Conservation (phyloP, 2,888 invertebrate species). For the Diarsia brunnea region DNA sequence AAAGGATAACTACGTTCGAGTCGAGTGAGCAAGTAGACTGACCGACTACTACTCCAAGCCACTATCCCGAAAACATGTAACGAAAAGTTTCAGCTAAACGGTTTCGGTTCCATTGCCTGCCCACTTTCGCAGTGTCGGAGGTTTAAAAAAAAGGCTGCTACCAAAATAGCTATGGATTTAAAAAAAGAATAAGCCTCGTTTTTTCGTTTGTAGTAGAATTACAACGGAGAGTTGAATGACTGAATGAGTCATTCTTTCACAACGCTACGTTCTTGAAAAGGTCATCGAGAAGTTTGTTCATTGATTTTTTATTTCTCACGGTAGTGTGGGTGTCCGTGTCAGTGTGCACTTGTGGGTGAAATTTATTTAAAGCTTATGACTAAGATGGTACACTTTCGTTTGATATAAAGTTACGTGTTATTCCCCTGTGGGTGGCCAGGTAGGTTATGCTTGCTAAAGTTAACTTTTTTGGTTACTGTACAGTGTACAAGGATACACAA, state of each 20-base stretch:
- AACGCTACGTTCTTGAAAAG: slow-evolving; percentile 84
- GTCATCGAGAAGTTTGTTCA: slow-evolving; percentile 77
- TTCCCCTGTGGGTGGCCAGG: neutral
- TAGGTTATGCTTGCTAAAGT: neutral
- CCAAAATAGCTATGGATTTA: slow-evolving; percentile 69
- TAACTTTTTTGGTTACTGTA: neutral
- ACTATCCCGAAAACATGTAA: slow-evolving; percentile 22
- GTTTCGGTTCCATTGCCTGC: slow-evolving; percentile 47
- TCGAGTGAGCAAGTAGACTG: slow-evolving; percentile 77
- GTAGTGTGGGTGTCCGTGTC: slow-evolving; percentile 63
- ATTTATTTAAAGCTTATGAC: slow-evolving; percentile 69
- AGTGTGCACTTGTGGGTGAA: slow-evolving; percentile 65
- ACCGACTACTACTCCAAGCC: slow-evolving; percentile 75
- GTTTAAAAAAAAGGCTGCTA: slow-evolving; percentile 30
- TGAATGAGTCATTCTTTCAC: slow-evolving; percentile 83
- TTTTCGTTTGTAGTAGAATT: slow-evolving; percentile 45
- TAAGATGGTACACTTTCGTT: slow-evolving; percentile 68
- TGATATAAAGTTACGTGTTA: slow-evolving; percentile 35
- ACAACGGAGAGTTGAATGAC: slow-evolving; percentile 82
- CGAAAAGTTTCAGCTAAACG: neutral
- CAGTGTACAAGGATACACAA: neutral
- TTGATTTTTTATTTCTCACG: slow-evolving; percentile 72
- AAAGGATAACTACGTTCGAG: slow-evolving; percentile 78
- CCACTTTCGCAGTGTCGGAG: neutral
- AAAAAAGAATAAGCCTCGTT: slow-evolving; percentile 41